A percentile compares a stretch with the other conserved stretches of the same genome.
phyloP scores from a whole-genome alignment of 2,797 vertebrate species.

The Phalanger gymnotis region DNA sequence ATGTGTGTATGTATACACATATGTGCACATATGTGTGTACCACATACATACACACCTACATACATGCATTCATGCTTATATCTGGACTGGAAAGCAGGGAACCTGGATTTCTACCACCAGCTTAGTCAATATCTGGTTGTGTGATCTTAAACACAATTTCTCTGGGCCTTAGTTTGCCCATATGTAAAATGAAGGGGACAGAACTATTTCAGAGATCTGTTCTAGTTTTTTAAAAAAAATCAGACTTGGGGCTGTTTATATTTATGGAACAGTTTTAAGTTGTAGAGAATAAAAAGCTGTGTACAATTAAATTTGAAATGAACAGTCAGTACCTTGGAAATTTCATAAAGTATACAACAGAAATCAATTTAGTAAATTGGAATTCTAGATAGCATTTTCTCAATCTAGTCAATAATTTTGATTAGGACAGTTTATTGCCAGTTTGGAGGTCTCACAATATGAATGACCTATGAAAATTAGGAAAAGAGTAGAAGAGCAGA shows the following conservation, averaged over 20 bases:
- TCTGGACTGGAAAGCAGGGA: not conserved
- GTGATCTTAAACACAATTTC: not conserved
- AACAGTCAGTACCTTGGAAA: not conserved
- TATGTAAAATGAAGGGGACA: not conserved
- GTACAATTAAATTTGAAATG: not conserved
- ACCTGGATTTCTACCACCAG: not conserved
- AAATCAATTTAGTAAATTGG: not conserved
- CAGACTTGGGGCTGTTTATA: not conserved
- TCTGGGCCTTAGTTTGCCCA: not conserved
- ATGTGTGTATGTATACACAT: not conserved
- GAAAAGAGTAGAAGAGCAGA: not conserved
- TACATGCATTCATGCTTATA: not conserved
- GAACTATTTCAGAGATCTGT: not conserved
- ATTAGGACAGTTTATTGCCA: not conserved
- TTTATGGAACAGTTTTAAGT: not conserved
- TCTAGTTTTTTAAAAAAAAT: not conserved
- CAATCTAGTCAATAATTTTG: not conserved
- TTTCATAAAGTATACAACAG: not conserved
- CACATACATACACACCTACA: too few species aligned
- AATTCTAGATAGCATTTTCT: not conserved
- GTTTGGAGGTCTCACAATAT: not conserved
- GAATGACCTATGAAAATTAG: not conserved
- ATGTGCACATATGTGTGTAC: too few species aligned
- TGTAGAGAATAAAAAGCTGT: not conserved
- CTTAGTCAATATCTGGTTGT: not conserved